Evolutionary conservation across 2,888 invertebrate species (phyloP).

Genomic region (Chromoteleia sp.): DNA sequence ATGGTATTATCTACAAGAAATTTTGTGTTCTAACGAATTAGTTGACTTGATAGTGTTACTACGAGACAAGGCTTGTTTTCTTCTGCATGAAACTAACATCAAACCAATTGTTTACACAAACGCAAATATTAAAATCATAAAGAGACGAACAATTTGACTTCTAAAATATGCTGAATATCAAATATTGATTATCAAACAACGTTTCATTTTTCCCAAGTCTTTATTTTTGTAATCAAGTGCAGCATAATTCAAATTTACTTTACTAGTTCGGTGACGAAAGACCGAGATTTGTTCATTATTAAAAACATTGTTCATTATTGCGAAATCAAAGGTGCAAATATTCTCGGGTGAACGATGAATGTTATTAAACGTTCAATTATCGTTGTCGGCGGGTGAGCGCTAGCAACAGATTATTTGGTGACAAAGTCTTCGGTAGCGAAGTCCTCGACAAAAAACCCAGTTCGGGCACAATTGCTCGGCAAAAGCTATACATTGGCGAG

Average conservation of each 20-base stretch:
- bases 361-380: constrained; percentile 75
- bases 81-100: too few relatives aligned
- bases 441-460: constrained; percentile 49
- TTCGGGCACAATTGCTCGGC: constrained; percentile 42
- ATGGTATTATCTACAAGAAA: too few relatives aligned
- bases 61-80: too few relatives aligned
- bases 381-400: constrained; percentile 59
- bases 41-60: too few relatives aligned
- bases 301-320: constrained; percentile 42
- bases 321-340: constrained; percentile 7
- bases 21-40: too few relatives aligned
- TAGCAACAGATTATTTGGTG: constrained; percentile 50
- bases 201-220: not conserved
- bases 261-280: constrained; percentile 7
- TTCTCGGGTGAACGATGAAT: constrained; percentile 71
- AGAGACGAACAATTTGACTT: not conserved
- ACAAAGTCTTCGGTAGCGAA: too few relatives aligned
- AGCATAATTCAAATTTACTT: not conserved
- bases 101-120: too few relatives aligned
- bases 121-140: too few relatives aligned
- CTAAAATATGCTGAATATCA: too few relatives aligned
- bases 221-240: constrained; percentile 3
- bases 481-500: constrained; percentile 46
- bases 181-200: too few relatives aligned
- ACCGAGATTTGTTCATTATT: not conserved